Evolutionary conservation across 64 coral and sea anemone species (phyloP), one percentile per base, ranked within the genome.

Genomic region (Stichodactyla mertensii): DNA sequence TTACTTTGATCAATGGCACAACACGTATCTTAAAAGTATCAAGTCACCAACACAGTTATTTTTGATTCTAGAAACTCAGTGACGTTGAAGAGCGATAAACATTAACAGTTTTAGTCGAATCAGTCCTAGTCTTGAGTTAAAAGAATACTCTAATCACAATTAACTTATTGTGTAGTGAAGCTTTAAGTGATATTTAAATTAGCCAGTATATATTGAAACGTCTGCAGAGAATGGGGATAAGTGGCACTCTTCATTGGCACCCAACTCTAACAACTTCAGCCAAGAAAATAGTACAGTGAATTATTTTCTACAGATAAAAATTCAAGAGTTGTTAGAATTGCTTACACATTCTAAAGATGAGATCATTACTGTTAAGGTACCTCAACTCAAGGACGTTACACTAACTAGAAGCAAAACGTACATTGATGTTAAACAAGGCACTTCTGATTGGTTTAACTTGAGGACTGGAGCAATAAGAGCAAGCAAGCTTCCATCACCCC

Each of bases 271-370:
- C 77, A 80, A 2, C 77, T 80, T 80, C 77, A 80, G 52, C 77
- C 77, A 80, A 80, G 77, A 80, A 16, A 80, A 80, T 80, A 51
- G 77, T 4, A 80, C 77, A 80, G 77, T 52, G 20, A 52, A 83
- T 54, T 85, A 85, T 85, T 61, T 36, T 85, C 55, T 64, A 16
- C 83, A 61, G 83, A 85, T 31, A 85, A 85, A 85, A 85, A 85
- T 22, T 64, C 55, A 85, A 85, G 83, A 66, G 81, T 64, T 88
- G 78, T 66, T 88, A 57, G 23, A 82, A 20, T 82, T 61, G 55
- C 87, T 88, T 16, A 82, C 77, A 59, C 20, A 88, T 7, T 82
- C 57, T 23, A 57, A 88, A 61, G 78, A 88, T 19, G 87, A 88
- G 52, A 82, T 82, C 71, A 64, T 88, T 82, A 23, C 79, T 69